phyloP scores from a whole-genome alignment of 64 coral and sea anemone species.

The Porites lutea region DNA sequence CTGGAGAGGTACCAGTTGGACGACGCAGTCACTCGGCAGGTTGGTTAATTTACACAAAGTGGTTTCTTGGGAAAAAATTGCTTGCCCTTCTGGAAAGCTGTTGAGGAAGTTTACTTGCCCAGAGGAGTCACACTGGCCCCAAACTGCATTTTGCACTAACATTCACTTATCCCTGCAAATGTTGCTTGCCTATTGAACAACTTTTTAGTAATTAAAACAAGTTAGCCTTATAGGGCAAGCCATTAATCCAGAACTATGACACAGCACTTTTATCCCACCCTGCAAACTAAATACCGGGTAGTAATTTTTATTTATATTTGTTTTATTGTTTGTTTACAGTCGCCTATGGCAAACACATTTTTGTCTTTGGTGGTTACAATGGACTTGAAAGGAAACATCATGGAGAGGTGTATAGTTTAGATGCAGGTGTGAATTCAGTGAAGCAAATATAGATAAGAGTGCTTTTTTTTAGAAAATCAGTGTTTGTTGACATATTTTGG shows the following conservation, averaged over 20 bases:
- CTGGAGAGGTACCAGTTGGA: conserved; percentile 66
- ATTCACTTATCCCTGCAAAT: no score
- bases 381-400: conserved; percentile 80
- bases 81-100: no score
- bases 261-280: no score
- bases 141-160: no score
- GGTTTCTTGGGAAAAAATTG: no score
- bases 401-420: conserved; percentile 85
- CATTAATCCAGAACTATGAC: no score
- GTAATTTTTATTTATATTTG: neutral
- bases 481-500: no score
- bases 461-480: neutral
- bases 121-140: no score
- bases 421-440: conserved; percentile 60
- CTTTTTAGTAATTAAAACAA: no score
- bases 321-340: conserved; percentile 72
- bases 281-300: neutral
- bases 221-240: no score
- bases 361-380: conserved; percentile 96
- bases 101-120: no score
- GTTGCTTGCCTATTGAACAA: no score
- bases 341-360: conserved; percentile 72
- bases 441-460: neutral
- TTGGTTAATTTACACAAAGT: neutral
- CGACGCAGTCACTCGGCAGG: conserved; percentile 72